Base-by-base conservation (phyloP, 1,140 invertebrate genomes). In the Papilio xuthus region DNA sequence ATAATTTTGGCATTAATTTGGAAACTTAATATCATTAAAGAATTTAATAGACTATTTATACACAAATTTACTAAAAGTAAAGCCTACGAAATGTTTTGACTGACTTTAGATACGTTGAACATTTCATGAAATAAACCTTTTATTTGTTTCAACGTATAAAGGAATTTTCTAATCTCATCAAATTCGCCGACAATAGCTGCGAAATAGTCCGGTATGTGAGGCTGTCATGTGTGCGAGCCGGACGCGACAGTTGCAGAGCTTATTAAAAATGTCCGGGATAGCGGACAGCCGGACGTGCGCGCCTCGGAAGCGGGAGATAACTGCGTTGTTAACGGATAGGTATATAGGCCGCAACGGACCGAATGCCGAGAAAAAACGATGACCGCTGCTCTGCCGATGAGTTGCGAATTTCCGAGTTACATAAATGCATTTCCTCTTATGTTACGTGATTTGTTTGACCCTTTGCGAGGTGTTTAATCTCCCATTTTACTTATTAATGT, bases 281-380 rank as follows among this genome's bases (percentile, higher is more conserved):
- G 26, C 60, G 60, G 60, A 8, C 42, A 82, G 82, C 77, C 86
- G 83, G 85, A 86, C 84, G 81, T 87, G 84, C 84, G 82, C 60
- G 50, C 60, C 60, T 67, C 60, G 83, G 80, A 78, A 76, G 60
- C 37, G 53, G 53, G 47, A 50, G 78, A 78, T 81, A 80, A 78
- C 77, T 81, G 83, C 83, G 85, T 85, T 86, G 85, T 60, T 81
- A 79, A 81, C 84, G 83, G 84, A 83, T 80, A 81, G 82, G 83
- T 82, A 86, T 87, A 84, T 86, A 77, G 85, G 83, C 60, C 86
- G 80, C 86, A 87, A 85, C 85, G 86, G 85, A 67, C 13, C 50
- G 18, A 53, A 26, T 32, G 60, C 79, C 8, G 60, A 67, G 60
- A 67, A 67, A 60, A 67, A 67, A 67, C 60, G 23, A 6, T 9